Base-by-base conservation (phyloP, 2,888 invertebrate species). In the Galeopsomyia nigrocyanea region DNA sequence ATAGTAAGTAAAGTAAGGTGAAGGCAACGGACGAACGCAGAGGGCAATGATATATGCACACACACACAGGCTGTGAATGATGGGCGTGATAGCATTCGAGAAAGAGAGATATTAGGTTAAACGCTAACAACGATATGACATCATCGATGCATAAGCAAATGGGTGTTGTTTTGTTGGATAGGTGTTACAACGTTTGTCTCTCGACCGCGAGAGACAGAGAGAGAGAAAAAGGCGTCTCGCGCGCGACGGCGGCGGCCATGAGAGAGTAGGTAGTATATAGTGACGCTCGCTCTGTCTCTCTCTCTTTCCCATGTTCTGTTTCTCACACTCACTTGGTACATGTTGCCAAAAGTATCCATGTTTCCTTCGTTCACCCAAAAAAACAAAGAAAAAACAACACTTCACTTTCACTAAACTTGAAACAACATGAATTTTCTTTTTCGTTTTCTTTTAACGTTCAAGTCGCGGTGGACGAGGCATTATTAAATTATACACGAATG, bases 261-360 rank as follows among this genome's bases (percentile, higher is more conserved):
- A 55, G 39, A 39, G 22, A 26, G 16, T 22, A 55, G 65, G 7
- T 39, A 39, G 39, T 39, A 39, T 39, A 7, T 39, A 10, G 39
- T 39, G 39, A 39, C 7, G 39, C 39, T 39, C 39, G 39, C 58
- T 64, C 51, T 68, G 60, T 53, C 53, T 56, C 55, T 65, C 53
- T 64, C 22, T 49, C 56, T 17, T 19, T n/a, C 1, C 0, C 50
- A 13, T n/a, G 47, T n/a, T 5, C 50, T 49, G 49, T 22, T n/a
- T 49, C 22, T 58, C 71, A 58, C 73, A 86, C 86, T 86, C 84
- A 86, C 86, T 85, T 85, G 86, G 76, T 84, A 86, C 82, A 86
- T 84, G 81, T 85, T 84, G 80, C 75, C 70, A 70, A 81, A 86
- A 80, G 85, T 82, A 82, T 86, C 85, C 86, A 86, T 86, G 31